phyloP scores from a whole-genome alignment of 2,797 vertebrate species.

The Sebastiscus albofasciatus region DNA sequence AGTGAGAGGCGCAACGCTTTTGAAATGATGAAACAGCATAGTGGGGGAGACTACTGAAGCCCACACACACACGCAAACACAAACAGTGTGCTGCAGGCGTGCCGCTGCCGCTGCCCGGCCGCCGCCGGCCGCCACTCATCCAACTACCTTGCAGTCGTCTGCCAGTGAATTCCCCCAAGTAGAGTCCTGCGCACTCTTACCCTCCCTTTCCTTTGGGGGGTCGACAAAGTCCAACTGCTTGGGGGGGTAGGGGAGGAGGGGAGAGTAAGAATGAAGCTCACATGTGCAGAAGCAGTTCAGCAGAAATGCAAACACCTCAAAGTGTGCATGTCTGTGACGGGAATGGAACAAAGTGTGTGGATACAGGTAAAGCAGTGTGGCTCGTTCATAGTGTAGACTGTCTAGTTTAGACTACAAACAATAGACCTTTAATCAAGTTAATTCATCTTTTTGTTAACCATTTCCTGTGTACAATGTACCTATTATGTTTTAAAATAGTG shows the following conservation, averaged over 20 bases:
- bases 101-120: constrained; percentile 35
- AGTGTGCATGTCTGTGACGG: constrained; percentile 62
- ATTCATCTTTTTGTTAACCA: not conserved
- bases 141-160: constrained; percentile 87
- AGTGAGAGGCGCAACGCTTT: constrained; percentile 33
- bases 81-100: constrained; percentile 32
- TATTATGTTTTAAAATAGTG: not conserved
- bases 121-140: constrained; percentile 52
- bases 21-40: constrained; percentile 57
- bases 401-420: not conserved
- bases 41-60: constrained; percentile 48
- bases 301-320: constrained; percentile 57
- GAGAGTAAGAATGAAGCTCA: constrained; percentile 79
- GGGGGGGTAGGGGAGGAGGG: constrained; percentile 31
- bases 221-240: constrained; percentile 84
- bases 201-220: constrained; percentile 80
- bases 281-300: constrained; percentile 63
- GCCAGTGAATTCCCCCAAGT: constrained; percentile 85
- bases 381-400: too few species aligned
- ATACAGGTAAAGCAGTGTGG: not conserved
- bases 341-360: constrained; percentile 12
- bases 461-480: not conserved
- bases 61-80: constrained; percentile 46
- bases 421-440: not conserved
- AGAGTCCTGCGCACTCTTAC: constrained; percentile 83